phyloP scores from a whole-genome alignment of 2,797 vertebrate genomes.

The Myotis findleyi region DNA sequence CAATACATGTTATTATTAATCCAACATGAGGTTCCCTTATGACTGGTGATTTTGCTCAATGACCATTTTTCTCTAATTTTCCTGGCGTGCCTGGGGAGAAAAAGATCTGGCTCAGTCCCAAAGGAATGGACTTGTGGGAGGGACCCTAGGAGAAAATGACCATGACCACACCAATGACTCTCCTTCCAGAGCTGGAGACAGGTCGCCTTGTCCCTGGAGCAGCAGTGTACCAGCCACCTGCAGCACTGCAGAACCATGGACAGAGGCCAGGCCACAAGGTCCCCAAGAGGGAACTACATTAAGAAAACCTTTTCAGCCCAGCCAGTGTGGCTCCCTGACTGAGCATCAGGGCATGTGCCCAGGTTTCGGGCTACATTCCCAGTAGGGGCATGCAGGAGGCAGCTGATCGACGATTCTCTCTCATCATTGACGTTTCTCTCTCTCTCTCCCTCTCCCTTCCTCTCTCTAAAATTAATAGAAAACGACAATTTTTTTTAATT shows the following conservation, averaged over 20 bases:
- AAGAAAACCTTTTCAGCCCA: not conserved
- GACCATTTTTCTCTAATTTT: not conserved
- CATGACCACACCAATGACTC: accelerated
- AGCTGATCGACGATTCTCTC: not conserved
- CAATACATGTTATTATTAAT: too few relatives aligned
- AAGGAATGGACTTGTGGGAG: accelerated
- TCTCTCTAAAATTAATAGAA: not conserved
- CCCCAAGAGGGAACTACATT: accelerated
- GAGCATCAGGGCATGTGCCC: not conserved
- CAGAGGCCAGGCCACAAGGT: not conserved
- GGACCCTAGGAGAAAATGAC: accelerated
- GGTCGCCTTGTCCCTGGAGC: not conserved
- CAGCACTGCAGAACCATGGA: accelerated
- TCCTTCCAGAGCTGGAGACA: not conserved
- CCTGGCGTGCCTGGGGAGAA: not conserved
- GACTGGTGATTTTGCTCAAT: accelerated
- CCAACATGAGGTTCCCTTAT: accelerated
- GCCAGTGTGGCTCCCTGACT: not conserved
- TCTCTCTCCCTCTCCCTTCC: not conserved
- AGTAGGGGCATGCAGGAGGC: not conserved
- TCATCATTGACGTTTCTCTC: not conserved
- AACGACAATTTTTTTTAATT: not conserved
- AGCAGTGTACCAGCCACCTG: accelerated
- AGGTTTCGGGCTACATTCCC: not conserved
- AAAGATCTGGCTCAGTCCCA: not conserved